phyloP scores from a whole-genome alignment of 2,888 invertebrate species.

The Gastracanthus pulcherrimus region DNA sequence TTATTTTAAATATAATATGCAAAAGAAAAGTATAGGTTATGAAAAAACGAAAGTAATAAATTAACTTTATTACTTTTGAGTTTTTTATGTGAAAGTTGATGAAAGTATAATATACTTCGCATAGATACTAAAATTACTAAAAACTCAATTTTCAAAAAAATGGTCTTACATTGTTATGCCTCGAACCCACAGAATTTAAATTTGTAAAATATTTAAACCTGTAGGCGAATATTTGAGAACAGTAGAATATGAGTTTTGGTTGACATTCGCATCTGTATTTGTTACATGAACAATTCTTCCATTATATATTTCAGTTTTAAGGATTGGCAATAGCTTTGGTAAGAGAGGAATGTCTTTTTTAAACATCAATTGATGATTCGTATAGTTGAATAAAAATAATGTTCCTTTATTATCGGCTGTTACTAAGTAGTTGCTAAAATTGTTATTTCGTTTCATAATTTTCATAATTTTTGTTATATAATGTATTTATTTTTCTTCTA shows the following conservation, averaged over 20 bases:
- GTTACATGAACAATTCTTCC: constrained; percentile 61
- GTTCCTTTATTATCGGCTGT: constrained; percentile 61
- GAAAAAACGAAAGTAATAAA: too few species aligned
- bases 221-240: constrained; percentile 80
- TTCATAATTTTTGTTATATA: neutral
- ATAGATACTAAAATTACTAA: too few species aligned
- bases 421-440: constrained; percentile 65
- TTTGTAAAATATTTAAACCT: constrained; percentile 76
- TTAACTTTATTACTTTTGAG: too few species aligned
- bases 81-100: too few species aligned
- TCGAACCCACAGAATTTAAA: neutral
- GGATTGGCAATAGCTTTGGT: constrained; percentile 59
- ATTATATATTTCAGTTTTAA: constrained; percentile 56
- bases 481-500: neutral
- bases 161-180: too few species aligned
- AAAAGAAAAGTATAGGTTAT: too few species aligned
- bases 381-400: constrained; percentile 64
- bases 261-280: constrained; percentile 58
- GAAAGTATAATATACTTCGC: too few species aligned
- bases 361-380: constrained; percentile 55
- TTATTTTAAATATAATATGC: too few species aligned
- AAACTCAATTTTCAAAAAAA: too few species aligned
- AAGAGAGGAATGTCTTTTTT: constrained; percentile 57
- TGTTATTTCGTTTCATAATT: too few species aligned
- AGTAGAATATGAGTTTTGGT: constrained; percentile 58